Evolutionary conservation across 2,113 vertebrate species (phyloP), one percentile per base, ranked within the genome.

Genomic region (Lasiurus borealis): DNA sequence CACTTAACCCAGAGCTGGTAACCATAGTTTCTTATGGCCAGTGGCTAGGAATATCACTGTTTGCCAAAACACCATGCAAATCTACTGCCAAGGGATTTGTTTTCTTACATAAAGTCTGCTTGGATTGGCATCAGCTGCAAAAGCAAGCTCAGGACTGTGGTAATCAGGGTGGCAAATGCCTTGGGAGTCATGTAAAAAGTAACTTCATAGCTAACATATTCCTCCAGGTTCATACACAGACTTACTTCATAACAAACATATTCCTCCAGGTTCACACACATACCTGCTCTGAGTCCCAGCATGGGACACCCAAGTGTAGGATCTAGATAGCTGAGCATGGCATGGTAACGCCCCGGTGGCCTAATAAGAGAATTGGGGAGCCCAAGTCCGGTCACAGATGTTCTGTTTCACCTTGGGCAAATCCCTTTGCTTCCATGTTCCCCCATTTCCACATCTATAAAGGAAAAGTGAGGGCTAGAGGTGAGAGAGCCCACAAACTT

Each of bases 41-140:
- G 1, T 78, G 40, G 1, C 19, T 21, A 69, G 44, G 54, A 72
- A 18, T 52, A 52, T 14, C 36, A n/a, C 7, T 14, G 2, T 76
- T 84, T 89, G 62, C 69, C 62, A 81, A 73, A 29, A 25, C 4
- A 6, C 48, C 59, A 54, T n/a, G 25, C 19, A 89, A 73, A 57
- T 71, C 29, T 44, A 40, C 80, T 69, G 62, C 89, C 83, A 80
- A 68, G 25, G 59, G 77, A 48, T 69, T 75, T 57, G 66, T 90
- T 54, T 25, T 71, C 68, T 66, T 85, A 12, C 1, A 2, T 8
- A 52, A 34, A 91, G 54, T 18, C 29, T 76, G 7, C 31, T 36
- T 57, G 46, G 46, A 81, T 50, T 90, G 68, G 5, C 46, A 36
- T 50, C 25, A 5, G 27, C 62, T 54, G 23, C 34, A 72, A 87